These are phyloP conservation scores for Xiphorhynchus erythropygius DNA, from an alignment of 2,797 vertebrate genomes.

Conservation along the genomic window DNA sequence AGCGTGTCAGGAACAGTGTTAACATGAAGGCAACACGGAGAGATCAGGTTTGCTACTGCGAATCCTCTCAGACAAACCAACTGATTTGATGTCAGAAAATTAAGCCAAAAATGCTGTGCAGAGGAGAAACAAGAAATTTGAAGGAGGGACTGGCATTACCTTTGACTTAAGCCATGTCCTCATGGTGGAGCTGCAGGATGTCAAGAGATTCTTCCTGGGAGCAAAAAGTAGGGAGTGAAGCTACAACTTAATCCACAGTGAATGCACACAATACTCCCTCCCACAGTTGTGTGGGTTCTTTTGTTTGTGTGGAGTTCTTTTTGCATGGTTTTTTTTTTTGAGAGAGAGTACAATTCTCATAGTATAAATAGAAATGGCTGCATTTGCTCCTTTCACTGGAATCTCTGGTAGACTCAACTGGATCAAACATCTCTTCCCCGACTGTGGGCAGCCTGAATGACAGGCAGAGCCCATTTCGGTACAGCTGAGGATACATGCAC, in stretches of 20 bases:
- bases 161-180: background rate
- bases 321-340: background rate
- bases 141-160: background rate
- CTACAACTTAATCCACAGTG: background rate
- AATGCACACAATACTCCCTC: background rate
- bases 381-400: background rate
- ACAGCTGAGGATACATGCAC: background rate
- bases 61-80: slow-evolving; percentile 49
- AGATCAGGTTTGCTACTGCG: slow-evolving; percentile 9
- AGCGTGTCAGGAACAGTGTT: background rate
- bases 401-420: background rate
- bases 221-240: background rate
- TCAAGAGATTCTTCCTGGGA: background rate
- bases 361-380: background rate
- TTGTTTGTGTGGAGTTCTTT: background rate
- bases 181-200: background rate
- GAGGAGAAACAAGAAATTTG: background rate
- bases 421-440: background rate
- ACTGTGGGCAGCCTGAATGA: background rate
- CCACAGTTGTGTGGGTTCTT: background rate
- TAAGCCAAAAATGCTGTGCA: background rate
- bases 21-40: background rate
- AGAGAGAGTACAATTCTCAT: background rate
- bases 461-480: background rate
- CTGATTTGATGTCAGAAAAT: background rate